A percentile compares a stretch with the other conserved stretches of the same genome.
These are phyloP conservation scores for Labeo rohita DNA, from an alignment of 2,113 vertebrate genomes.

Conservation along the genomic window DNA sequence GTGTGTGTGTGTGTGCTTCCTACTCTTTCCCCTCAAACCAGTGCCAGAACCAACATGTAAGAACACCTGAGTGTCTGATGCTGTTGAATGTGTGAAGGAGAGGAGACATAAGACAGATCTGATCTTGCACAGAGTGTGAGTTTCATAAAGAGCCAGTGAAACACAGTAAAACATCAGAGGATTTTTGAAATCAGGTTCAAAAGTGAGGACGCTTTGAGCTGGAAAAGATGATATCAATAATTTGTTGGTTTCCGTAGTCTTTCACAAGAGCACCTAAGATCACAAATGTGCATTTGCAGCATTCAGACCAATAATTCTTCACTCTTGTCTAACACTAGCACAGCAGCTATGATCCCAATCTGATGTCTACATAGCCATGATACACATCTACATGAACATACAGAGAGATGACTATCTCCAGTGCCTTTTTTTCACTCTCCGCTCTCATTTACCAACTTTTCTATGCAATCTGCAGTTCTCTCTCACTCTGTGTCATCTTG, in stretches of 20 bases:
- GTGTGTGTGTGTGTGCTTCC: background rate
- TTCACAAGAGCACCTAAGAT: slow-evolving; percentile 22
- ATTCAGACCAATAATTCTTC: slow-evolving; percentile 25
- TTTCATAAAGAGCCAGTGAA: slow-evolving; percentile 43
- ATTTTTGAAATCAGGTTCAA: slow-evolving; percentile 17
- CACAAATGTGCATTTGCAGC: slow-evolving; percentile 1
- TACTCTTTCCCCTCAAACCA: slow-evolving; percentile 35
- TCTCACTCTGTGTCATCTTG: slow-evolving; percentile 30
- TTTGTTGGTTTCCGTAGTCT: slow-evolving; percentile 8
- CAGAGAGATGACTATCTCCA: slow-evolving; percentile 39
- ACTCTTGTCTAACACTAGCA: background rate
- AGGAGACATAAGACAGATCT: slow-evolving; percentile 40
- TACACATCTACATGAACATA: slow-evolving; percentile 47
- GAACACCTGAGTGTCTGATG: slow-evolving; percentile 43
- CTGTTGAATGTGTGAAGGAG: slow-evolving; percentile 32
- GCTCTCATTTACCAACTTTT: slow-evolving; percentile 28
- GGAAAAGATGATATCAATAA: slow-evolving; percentile 39
- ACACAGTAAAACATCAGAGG: slow-evolving; percentile 26
- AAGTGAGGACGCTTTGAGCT: slow-evolving; percentile 11
- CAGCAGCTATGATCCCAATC: slow-evolving; percentile 46
- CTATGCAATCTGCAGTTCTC: slow-evolving; percentile 20
- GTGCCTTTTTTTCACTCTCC: background rate
- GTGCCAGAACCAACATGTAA: slow-evolving; percentile 53
- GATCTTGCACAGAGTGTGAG: slow-evolving; percentile 37
- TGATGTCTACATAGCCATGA: slow-evolving; percentile 20